phyloP scores from a whole-genome alignment of 37 sponge, comb jelly and placozoan genomes.

The Halisarca cf. caerulea region DNA sequence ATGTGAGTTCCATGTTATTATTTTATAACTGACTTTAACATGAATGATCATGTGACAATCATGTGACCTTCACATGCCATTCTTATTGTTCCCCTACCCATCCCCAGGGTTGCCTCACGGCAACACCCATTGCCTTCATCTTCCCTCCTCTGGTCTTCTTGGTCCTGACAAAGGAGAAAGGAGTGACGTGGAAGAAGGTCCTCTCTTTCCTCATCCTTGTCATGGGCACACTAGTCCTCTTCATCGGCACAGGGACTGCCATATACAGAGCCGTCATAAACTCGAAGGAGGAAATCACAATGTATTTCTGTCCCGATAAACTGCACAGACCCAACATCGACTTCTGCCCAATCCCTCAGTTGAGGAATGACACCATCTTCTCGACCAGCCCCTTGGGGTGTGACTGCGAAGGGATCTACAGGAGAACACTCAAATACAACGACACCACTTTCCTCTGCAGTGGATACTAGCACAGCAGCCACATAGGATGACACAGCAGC shows the following conservation, averaged over 20 bases:
- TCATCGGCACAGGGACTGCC: conserved; percentile 62
- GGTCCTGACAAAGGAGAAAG: conserved; percentile 43
- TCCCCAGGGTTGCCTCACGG: conserved; percentile 73
- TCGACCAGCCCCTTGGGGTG: background rate
- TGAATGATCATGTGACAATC: no score
- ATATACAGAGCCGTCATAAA: conserved; percentile 29
- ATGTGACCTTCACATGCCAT: background rate
- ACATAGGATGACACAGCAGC: no score
- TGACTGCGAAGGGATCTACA: conserved; percentile 17
- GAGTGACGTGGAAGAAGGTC: conserved; percentile 9
- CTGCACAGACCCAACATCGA: no score
- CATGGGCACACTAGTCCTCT: conserved; percentile 57
- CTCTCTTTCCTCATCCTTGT: conserved; percentile 37
- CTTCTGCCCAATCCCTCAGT: background rate
- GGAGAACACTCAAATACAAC: background rate
- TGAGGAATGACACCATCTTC: background rate
- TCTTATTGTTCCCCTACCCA: background rate
- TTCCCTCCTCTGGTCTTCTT: conserved; percentile 65
- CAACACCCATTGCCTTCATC: conserved; percentile 70
- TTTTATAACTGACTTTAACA: no score
- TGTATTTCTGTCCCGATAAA: background rate
- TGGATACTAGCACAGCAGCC: no score
- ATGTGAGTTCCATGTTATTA: no score
- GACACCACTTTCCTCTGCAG: no score
- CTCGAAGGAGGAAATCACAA: background rate